Base-by-base conservation (phyloP, 2,888 invertebrate species). In the Cynaeus angustus region DNA sequence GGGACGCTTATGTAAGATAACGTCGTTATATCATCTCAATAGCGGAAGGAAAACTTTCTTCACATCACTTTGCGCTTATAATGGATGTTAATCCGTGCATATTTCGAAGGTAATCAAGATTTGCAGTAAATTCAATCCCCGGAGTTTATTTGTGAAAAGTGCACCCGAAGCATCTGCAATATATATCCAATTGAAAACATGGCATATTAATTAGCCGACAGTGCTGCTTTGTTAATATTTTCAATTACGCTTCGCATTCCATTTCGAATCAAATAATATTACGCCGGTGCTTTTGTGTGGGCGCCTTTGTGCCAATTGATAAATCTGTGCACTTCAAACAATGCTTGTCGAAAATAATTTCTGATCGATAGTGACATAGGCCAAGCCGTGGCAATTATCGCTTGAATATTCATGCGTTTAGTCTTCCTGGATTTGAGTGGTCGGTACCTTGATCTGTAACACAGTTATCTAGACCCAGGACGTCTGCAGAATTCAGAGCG, bases 401-500 rank as follows among this genome's bases (percentile, higher is more conserved):
- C 26, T 33, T 66, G 56, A 66, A 66, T 56, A 66, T 66, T 56
- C 66, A 58, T 48, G 58, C 9, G 30, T 65, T 62, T 41, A 28
- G 33, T 41, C 41, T 56, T 48, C 43, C 13, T 21, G 45, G 68
- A 68, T 55, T 74, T 72, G 71, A 73, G 75, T 72, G 73, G 73
- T 74, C 12, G 1, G 74, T 76, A 75, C 77, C 76, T 78, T 79
- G 77, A 79, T 79, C 77, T 77, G 75, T 79, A 80, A 80, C 78
- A 75, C 72, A 78, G 78, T 81, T 81, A 80, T 79, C 79, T 73
- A 75, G 77, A 78, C 77, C 73, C 73, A 75, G 74, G 76, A 75
- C 77, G 78, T 74, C 75, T 78, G 73, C 75, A 74, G 77, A 78
- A 78, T 78, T 74, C 74, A 75, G 75, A 75, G 74, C 75, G 72